Base-by-base conservation (phyloP, 2,113 vertebrate genomes). In the Coracopsis vasa region DNA sequence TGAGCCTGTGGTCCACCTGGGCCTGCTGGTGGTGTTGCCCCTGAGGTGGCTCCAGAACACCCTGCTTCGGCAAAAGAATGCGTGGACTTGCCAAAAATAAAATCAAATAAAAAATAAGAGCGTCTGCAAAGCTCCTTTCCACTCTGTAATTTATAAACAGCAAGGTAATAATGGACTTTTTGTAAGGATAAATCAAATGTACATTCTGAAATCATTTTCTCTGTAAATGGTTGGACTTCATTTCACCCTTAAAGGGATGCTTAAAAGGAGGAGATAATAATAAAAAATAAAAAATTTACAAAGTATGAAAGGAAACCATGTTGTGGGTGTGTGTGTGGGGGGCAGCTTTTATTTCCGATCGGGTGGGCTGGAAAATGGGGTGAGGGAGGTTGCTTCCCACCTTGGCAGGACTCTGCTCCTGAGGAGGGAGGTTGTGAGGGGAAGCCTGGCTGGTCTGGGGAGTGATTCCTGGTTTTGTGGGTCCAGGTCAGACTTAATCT, bases 181-280 rank as follows among this genome's bases (percentile, higher is more conserved):
- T 98, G 96, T 98, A 98, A 98, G 96, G 93, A 95, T 97, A 97
- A 98, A 98, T 98, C 96, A 97, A 97, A 96, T 98, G 98, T 98
- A 98, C 98, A 98, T 98, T 97, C 96, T 97, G 97, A 98, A 98
- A 98, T 98, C 98, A 98, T 98, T 98, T 98, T 98, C 98, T 98
- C 98, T 98, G 98, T 98, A 98, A 98, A 98, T 98, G 98, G 98
- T 98, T 98, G 98, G 95, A 98, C 98, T 98, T 98, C 97, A 98
- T 98, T 98, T 98, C 98, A 97, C 98, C 98, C 98, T 98, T 98
- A 98, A 98, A 98, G 98, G 98, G 98, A 98, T 98, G 98, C 96
- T 98, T 98, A 98, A 98, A 97, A 98, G 96, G 96, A 98, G 95
- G 97, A 97, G 93, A 98, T 97, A 97, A 97, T 97, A 97, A 98